These are phyloP conservation scores for Clepsis dumicolana DNA, from an alignment of 2,888 invertebrate genomes.

Conservation along the genomic window DNA sequence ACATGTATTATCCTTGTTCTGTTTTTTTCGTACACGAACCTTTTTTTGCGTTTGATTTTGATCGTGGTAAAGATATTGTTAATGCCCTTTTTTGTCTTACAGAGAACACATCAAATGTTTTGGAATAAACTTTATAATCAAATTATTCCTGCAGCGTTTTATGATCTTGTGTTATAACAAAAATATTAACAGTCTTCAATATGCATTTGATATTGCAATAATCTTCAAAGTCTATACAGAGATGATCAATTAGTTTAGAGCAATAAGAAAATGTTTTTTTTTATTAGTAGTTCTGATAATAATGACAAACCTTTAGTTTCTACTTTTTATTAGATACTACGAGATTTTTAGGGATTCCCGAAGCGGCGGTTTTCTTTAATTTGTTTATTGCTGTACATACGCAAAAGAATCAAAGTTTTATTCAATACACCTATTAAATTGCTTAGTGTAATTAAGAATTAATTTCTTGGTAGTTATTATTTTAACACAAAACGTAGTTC, in stretches of 20 bases:
- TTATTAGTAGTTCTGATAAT: not conserved
- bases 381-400: not conserved
- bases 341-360: too few relatives aligned
- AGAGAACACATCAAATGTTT: not conserved
- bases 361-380: not conserved
- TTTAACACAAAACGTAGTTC: not conserved
- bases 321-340: not conserved
- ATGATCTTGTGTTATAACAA: not conserved
- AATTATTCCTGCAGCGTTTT: not conserved
- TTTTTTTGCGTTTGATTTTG: not conserved
- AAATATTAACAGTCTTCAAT: not conserved
- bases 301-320: not conserved
- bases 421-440: not conserved
- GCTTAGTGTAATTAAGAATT: not conserved
- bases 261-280: not conserved
- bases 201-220: too few relatives aligned
- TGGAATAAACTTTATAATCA: not conserved
- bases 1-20: not conserved
- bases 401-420: not conserved
- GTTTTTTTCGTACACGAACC: not conserved
- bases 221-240: not conserved
- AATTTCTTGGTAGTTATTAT: not conserved
- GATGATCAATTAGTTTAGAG: not conserved
- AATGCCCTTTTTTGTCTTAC: not conserved
- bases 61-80: slow-evolving; percentile 2